Evolutionary conservation across 2,888 invertebrate genomes (phyloP), one percentile per base, ranked within the genome.

Genomic region (Heliothis peltigera): DNA sequence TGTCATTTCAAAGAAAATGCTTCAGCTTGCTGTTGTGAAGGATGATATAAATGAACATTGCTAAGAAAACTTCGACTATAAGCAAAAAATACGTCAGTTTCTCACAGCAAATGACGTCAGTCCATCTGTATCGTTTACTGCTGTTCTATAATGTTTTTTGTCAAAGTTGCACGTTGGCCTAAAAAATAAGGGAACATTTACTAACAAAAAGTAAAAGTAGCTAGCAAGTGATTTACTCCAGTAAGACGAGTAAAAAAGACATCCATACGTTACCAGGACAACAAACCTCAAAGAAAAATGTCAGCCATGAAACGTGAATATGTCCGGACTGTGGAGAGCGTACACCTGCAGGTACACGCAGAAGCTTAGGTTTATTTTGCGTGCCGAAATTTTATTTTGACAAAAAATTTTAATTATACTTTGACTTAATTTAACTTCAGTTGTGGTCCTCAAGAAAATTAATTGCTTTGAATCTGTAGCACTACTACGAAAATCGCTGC

Each of bases 211-310:
- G n/a, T n/a, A n/a, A n/a, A n/a, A n/a, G n/a, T 39, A 39, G 39
- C 39, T 39, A n/a, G 28, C 49, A 18, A 28, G 19, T 28, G 25
- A 58, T 75, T 58, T 57, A 71, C 65, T 64, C 19, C 19, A 55
- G 44, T 32, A 64, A 39, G 51, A 21, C 28, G 32, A 57, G 21
- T 70, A 55, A 59, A 77, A 77, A 72, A 65, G 66, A 59, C 66
- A 72, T 53, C 39, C 57, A 55, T 72, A 43, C 53, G 58, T 72
- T 76, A 71, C 65, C 56, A 47, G 42, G 74, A 73, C 72, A 65
- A 77, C 53, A 72, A 65, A 77, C 78, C 77, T 78, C 52, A 68
- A 78, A 60, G 60, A 70, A 79, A 70, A 79, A 75, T 70, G 59
- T 60, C 55, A 43, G 57, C 60, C 60, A 58, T 56, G 52, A 57